Evolutionary conservation across 1,140 invertebrate genomes (phyloP).

Genomic region (Telenomus remus): DNA sequence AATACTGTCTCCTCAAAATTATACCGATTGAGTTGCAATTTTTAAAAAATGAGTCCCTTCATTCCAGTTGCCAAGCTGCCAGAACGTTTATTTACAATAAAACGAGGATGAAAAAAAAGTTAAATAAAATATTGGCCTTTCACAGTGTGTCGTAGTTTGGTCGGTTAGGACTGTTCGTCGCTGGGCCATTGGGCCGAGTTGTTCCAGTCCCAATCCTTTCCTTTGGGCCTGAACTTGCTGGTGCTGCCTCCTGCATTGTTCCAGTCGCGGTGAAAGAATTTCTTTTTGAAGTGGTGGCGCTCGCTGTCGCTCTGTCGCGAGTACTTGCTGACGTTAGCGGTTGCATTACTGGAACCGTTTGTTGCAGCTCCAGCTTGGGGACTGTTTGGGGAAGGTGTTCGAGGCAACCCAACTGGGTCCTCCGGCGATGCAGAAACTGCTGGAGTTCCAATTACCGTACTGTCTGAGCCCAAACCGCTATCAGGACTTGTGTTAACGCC

Average conservation of each 20-base stretch:
- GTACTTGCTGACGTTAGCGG: slow-evolving; percentile 74
- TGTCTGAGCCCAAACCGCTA: slow-evolving; percentile 84
- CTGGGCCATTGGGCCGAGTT: slow-evolving; percentile 70
- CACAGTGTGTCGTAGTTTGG: slow-evolving; percentile 4
- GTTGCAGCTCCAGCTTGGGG: slow-evolving; percentile 70
- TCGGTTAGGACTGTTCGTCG: slow-evolving; percentile 69
- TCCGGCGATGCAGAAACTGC: slow-evolving; percentile 76
- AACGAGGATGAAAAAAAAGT: slow-evolving; percentile 12
- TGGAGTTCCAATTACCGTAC: slow-evolving; percentile 76
- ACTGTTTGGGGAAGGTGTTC: slow-evolving; percentile 82
- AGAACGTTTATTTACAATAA: slow-evolving; percentile 18
- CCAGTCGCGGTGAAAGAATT: slow-evolving; percentile 83
- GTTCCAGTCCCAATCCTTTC: slow-evolving; percentile 85
- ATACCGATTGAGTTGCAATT: too few relatives aligned
- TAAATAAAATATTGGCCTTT: slow-evolving; percentile 5
- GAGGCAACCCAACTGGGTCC: slow-evolving; percentile 77
- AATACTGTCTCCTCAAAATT: too few relatives aligned
- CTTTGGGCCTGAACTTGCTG: slow-evolving; percentile 82
- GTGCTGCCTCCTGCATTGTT: slow-evolving; percentile 77
- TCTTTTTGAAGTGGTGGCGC: slow-evolving; percentile 86
- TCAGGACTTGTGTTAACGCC: slow-evolving; percentile 86
- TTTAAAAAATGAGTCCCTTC: slow-evolving; percentile 2
- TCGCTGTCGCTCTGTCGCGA: slow-evolving; percentile 78
- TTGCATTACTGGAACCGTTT: slow-evolving; percentile 62
- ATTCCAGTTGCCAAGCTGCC: slow-evolving; percentile 9